Conservation (phyloP, 2,888 invertebrate genomes). For the Arenicola marina region DNA sequence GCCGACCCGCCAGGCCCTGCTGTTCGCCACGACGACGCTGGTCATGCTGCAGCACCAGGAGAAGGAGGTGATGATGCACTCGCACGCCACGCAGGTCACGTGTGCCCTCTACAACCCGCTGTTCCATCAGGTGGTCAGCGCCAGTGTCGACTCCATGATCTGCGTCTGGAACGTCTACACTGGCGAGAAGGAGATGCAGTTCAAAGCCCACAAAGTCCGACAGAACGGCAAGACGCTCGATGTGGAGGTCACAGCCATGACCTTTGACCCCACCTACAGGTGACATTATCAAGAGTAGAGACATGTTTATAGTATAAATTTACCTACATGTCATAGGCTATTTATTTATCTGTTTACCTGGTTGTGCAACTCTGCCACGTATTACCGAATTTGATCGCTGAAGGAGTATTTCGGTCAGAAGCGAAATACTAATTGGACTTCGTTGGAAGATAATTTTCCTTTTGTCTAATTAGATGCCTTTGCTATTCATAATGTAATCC, state of each 20-base stretch:
- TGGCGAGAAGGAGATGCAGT: conserved; percentile 71
- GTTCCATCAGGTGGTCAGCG: conserved; percentile 71
- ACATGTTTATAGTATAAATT: too few relatives aligned
- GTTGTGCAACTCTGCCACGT: too few relatives aligned
- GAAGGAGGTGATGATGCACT: conserved; percentile 55
- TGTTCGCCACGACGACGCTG: conserved; percentile 13
- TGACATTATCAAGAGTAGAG: too few relatives aligned
- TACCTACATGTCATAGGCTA: too few relatives aligned
- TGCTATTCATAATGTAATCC: too few relatives aligned
- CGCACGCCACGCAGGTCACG: conserved; percentile 66
- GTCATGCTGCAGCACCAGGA: conserved; percentile 5
- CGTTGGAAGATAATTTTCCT: too few relatives aligned
- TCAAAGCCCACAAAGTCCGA: conserved; percentile 47
- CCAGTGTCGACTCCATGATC: conserved; percentile 79
- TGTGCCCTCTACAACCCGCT: conserved; percentile 28
- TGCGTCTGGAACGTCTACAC: conserved; percentile 81
- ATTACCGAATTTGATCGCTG: too few relatives aligned
- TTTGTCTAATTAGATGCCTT: too few relatives aligned
- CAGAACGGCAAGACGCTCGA: conserved; percentile 71
- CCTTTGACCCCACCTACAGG: conserved; percentile 76
- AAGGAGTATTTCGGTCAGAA: too few relatives aligned
- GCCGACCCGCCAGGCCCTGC: conserved; percentile 12
- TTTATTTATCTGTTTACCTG: too few relatives aligned
- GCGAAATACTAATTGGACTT: too few relatives aligned
- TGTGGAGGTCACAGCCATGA: conserved; percentile 77